Percentiles rank a stretch among this genome's conserved stretches.
Conservation (phyloP, 2,888 invertebrate species). For the Andrena bicolor region DNA sequence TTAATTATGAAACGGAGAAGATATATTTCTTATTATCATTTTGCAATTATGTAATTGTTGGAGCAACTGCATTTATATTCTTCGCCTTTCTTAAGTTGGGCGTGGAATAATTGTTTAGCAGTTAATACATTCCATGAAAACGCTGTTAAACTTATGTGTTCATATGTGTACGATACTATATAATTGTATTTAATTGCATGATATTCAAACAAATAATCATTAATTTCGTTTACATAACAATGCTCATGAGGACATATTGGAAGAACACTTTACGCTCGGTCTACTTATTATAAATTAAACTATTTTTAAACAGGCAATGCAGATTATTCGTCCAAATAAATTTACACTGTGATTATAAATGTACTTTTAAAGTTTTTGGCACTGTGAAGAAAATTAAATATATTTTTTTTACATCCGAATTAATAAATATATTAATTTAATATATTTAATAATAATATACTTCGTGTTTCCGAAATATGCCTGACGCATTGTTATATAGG, state of each 20-base stretch:
- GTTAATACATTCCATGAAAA: conserved; percentile 50
- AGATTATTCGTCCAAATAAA: conserved; percentile 12
- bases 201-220: conserved; percentile 22
- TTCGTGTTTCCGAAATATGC: too few relatives aligned
- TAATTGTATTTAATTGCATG: conserved; percentile 25
- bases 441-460: too few relatives aligned
- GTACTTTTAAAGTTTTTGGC: background rate
- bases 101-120: conserved; percentile 2
- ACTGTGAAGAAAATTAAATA: background rate
- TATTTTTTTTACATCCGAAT: background rate
- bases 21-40: conserved; percentile 2
- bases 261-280: background rate
- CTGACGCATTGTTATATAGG: too few relatives aligned
- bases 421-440: too few relatives aligned
- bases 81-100: background rate
- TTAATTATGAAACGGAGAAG: background rate
- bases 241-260: background rate
- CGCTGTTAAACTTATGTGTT: conserved; percentile 41
- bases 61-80: background rate
- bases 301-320: background rate
- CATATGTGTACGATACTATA: conserved; percentile 25
- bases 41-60: background rate
- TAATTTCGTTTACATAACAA: conserved; percentile 13
- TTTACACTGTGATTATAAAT: conserved; percentile 6
- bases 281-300: conserved; percentile 9